Evolutionary conservation across 2,113 vertebrate species (phyloP).

Genomic region (Sebastes schlegelii): DNA sequence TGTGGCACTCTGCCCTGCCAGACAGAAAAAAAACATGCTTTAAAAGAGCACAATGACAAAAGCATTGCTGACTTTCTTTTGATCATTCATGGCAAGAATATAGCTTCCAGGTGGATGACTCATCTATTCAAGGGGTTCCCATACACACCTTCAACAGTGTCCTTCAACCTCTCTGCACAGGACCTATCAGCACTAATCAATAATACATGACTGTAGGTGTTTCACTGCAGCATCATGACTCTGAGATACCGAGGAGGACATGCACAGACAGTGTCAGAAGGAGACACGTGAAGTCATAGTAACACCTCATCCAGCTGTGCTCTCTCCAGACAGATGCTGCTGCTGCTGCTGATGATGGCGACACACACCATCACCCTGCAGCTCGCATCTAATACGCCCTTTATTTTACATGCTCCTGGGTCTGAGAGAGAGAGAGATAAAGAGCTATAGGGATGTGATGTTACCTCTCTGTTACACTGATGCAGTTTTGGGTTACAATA

Average conservation of each 20-base stretch:
- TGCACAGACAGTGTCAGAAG: constrained; percentile 2
- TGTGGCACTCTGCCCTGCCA: constrained; percentile 35
- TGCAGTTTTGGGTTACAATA: constrained; percentile 59
- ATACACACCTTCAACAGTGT: background rate
- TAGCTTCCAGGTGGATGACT: constrained; percentile 43
- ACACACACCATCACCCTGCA: constrained; percentile 30
- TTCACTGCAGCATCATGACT: constrained; percentile 46
- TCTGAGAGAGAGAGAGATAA: background rate
- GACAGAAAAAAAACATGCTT: constrained; percentile 22
- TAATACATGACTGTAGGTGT: constrained; percentile 49
- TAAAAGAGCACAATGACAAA: constrained; percentile 48
- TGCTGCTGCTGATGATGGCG: constrained; percentile 45
- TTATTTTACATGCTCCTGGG: constrained; percentile 11
- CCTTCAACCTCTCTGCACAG: constrained; percentile 16
- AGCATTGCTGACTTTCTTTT: constrained; percentile 22
- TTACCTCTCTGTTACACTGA: constrained; percentile 38
- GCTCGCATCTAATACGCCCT: constrained; percentile 20
- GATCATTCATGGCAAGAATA: constrained; percentile 45
- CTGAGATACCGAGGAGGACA: background rate
- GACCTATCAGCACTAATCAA: constrained; percentile 55
- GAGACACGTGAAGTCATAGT: constrained; percentile 32
- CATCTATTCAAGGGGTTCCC: constrained; percentile 32
- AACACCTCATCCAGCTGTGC: constrained; percentile 66
- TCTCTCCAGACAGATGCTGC: constrained; percentile 43
- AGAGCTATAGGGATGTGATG: constrained; percentile 21